These are phyloP conservation scores for Apodemia mormo DNA, from an alignment of 2,888 invertebrate genomes.

Conservation along the genomic window DNA sequence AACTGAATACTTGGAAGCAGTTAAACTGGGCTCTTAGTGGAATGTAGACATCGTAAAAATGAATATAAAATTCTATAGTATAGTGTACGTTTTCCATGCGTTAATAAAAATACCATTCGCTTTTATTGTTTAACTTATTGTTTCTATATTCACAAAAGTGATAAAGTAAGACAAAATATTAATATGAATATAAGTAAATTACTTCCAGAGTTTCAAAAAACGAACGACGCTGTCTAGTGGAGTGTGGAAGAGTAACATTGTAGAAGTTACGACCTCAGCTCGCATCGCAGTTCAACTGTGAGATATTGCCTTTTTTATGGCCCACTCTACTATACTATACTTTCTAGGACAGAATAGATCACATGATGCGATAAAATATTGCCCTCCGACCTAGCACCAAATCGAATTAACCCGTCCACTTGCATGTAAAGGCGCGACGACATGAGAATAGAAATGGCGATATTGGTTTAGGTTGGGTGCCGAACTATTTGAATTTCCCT, in stretches of 20 bases:
- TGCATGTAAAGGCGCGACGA: conserved; percentile 75
- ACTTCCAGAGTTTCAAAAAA: conserved; percentile 16
- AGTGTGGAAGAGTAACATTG: conserved; percentile 75
- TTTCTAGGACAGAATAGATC: conserved; percentile 80
- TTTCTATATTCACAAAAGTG: conserved; percentile 26
- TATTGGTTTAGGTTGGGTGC: conserved; percentile 65
- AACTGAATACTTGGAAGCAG: conserved; percentile 53
- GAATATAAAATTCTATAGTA: conserved; percentile 27
- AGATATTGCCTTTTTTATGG: conserved; percentile 81
- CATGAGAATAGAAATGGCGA: conserved; percentile 73
- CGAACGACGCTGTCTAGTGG: conserved; percentile 53
- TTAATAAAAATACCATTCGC: conserved; percentile 12
- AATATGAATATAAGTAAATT: conserved; percentile 16
- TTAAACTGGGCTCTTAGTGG: conserved; percentile 42
- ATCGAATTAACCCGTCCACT: conserved; percentile 81
- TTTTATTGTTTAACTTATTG: conserved; percentile 3
- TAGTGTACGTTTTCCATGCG: neutral
- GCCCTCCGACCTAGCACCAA: conserved; percentile 73
- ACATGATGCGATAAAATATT: conserved; percentile 81
- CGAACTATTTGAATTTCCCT: conserved; percentile 55
- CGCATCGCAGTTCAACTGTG: conserved; percentile 77
- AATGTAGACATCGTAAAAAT: conserved; percentile 49
- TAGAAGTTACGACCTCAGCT: conserved; percentile 77
- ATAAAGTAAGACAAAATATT: conserved; percentile 19
- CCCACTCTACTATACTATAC: conserved; percentile 76